Evolutionary conservation across 2,888 invertebrate genomes (phyloP).

Genomic region (Argynnis bischoffii): DNA sequence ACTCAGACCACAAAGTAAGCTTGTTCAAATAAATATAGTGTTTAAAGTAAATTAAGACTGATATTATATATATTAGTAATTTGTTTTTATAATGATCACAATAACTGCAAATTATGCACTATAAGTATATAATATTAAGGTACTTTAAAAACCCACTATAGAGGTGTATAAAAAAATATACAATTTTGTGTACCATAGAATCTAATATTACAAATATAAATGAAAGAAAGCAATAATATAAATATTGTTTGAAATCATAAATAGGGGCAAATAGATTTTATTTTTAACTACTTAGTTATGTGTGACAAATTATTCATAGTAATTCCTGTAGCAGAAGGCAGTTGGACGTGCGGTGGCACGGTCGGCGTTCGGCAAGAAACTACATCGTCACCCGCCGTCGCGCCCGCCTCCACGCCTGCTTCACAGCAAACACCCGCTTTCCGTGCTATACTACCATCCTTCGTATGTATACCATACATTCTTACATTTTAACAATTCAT

Average conservation of each 20-base stretch:
- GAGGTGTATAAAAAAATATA: too few relatives aligned
- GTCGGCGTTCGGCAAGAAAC: constrained; percentile 84
- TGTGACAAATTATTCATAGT: constrained; percentile 5
- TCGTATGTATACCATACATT: constrained; percentile 80
- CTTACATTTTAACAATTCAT: not conserved
- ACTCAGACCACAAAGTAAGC: constrained; percentile 78
- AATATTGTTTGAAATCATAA: too few relatives aligned
- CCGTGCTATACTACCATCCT: constrained; percentile 89
- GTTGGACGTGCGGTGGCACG: constrained; percentile 93
- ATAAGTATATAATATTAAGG: too few relatives aligned
- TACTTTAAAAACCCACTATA: too few relatives aligned
- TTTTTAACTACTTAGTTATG: constrained; percentile 21
- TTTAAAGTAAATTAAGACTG: not conserved
- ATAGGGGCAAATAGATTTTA: not conserved
- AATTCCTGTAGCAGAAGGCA: constrained; percentile 88
- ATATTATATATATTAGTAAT: too few relatives aligned
- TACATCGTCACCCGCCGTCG: constrained; percentile 79
- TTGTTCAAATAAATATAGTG: not conserved
- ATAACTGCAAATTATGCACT: too few relatives aligned
- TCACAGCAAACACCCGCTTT: constrained; percentile 85
- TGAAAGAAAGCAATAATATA: too few relatives aligned
- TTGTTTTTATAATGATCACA: too few relatives aligned
- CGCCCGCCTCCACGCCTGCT: constrained; percentile 75
- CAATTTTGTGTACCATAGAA: too few relatives aligned
- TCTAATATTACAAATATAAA: too few relatives aligned